Base-by-base conservation (phyloP, 2,888 invertebrate species). In the Tolmerus cingulatus region DNA sequence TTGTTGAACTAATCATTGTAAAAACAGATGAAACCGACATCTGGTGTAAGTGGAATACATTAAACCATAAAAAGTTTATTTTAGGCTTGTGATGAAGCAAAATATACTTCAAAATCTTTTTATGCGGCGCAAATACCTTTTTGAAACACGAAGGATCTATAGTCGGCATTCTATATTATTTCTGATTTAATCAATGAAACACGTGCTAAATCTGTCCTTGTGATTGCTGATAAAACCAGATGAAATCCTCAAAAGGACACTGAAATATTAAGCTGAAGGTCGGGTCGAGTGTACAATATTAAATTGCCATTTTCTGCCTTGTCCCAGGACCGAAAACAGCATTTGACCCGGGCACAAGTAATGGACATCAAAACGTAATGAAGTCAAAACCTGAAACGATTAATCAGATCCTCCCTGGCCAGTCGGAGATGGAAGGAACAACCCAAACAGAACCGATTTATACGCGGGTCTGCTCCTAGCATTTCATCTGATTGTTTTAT, bases 401-500 rank as follows among this genome's bases (percentile, higher is more conserved):
- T 51, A 46, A 79, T 79, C 79, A 79, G 79, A 23, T 46, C 79
- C 51, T 46, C 51, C 46, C 79, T 79, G 51, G 14, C 30, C 16
- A 46, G 27, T 55, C 51, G 30, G 51, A 51, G 14, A 27, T 46
- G 14, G 66, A 66, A 66, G 66, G 12, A 46, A 30, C 51, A 79
- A 79, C 51, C 79, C 40, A 46, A 79, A 46, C 27, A 79, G 78
- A 37, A 51, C 23, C 27, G 46, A 79, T 27, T 79, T 79, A 46
- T 79, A 27, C 51, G 66, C 30, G 27, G 12, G 46, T 2, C 51
- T 51, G 27, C 30, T 51, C 51, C 16, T 4, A 51, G 51, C 37
- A 46, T 79, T 79, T 40, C 19, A n/a, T 46, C 79, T 51, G 51
- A 79, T 79, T 79, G 51, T 79, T 51, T 79, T 79, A 79, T 51